phyloP scores from a whole-genome alignment of 2,113 vertebrate genomes.

The Crotalus helleri region DNA sequence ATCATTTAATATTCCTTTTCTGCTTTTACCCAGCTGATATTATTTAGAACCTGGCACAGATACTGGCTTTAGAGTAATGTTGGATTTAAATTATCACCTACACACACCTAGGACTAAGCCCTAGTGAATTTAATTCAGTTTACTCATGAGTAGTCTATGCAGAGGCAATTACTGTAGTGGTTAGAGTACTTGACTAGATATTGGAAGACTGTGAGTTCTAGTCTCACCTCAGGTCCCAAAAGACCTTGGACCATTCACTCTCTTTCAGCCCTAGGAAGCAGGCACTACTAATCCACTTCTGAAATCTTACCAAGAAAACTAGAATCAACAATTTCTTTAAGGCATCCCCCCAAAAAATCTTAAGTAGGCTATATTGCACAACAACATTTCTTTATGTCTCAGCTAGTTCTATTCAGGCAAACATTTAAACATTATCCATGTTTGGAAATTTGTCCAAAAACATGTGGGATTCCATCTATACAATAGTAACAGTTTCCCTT shows the following conservation, averaged over 20 bases:
- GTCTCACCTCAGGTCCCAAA: neutral
- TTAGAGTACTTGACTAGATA: neutral
- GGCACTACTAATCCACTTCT: neutral
- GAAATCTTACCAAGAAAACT: neutral
- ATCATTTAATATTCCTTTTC: slow-evolving; percentile 28
- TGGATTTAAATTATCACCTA: neutral
- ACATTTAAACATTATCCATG: neutral
- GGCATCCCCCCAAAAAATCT: neutral
- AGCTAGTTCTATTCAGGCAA: neutral
- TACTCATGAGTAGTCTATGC: neutral
- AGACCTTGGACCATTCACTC: neutral
- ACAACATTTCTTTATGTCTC: neutral
- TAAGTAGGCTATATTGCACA: neutral
- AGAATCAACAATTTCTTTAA: neutral
- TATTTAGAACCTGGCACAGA: neutral
- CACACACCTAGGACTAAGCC: too few relatives aligned
- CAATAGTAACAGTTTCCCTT: neutral
- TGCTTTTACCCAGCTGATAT: slow-evolving; percentile 20
- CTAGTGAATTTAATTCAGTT: neutral
- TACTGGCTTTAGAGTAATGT: neutral
- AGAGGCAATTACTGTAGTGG: neutral
- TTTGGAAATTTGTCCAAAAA: neutral
- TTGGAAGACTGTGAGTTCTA: neutral
- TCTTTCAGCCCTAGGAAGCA: neutral
- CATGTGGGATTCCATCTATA: neutral